Conservation (phyloP, 2,113 vertebrate genomes). For the Odontesthes bonariensis region DNA sequence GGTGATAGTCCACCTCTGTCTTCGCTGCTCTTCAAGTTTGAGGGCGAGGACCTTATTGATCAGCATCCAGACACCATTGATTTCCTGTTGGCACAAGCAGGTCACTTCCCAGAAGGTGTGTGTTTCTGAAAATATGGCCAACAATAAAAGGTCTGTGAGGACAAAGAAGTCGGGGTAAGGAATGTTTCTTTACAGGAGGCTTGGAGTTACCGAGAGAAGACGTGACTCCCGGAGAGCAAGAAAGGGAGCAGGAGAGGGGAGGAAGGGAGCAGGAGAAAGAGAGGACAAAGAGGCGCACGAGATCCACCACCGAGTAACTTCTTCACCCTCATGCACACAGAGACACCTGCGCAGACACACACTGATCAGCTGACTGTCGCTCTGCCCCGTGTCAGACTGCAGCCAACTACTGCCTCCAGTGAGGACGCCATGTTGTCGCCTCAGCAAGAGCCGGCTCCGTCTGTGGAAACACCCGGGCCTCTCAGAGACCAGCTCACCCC, state of each 20-base stretch:
- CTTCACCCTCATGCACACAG: too few species aligned
- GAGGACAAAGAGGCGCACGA: constrained; percentile 41
- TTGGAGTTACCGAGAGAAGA: constrained; percentile 12
- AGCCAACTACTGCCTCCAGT: constrained; percentile 38
- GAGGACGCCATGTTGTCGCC: constrained; percentile 52
- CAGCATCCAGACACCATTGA: constrained; percentile 72
- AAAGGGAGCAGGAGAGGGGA: constrained; percentile 23
- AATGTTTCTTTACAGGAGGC: constrained; percentile 23
- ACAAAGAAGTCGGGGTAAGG: too few species aligned
- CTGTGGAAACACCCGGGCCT: constrained; percentile 20
- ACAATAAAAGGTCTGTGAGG: background rate
- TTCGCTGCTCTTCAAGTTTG: constrained; percentile 67
- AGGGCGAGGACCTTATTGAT: constrained; percentile 82
- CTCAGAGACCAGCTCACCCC: constrained; percentile 60
- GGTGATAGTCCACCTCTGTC: background rate
- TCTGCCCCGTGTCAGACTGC: constrained; percentile 52
- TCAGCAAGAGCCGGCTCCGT: constrained; percentile 50
- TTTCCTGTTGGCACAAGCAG: constrained; percentile 81
- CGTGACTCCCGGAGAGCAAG: constrained; percentile 1
- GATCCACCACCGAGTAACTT: constrained; percentile 64
- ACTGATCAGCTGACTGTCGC: constrained; percentile 10
- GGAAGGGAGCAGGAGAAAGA: constrained; percentile 29
- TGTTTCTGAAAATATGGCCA: background rate
- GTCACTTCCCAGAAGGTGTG: constrained; percentile 78
- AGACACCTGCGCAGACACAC: background rate